These are phyloP conservation scores for Sesamia nonagrioides DNA, from an alignment of 1,140 invertebrate genomes.

Conservation along the genomic window DNA sequence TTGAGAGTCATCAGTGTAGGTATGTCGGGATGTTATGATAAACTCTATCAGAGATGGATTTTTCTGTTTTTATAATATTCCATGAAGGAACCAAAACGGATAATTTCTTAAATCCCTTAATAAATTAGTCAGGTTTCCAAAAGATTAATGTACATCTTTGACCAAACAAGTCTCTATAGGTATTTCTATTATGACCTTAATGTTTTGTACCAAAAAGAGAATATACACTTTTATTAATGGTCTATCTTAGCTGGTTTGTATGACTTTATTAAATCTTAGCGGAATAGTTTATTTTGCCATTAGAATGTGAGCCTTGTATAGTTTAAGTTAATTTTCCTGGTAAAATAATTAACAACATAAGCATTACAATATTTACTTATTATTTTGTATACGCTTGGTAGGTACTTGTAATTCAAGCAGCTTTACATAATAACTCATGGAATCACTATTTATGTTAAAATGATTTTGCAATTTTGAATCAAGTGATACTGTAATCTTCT, in stretches of 20 bases:
- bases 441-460: background rate
- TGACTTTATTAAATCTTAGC: background rate
- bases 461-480: background rate
- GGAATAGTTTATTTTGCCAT: background rate
- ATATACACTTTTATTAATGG: slow-evolving; percentile 16
- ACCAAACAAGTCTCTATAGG: background rate
- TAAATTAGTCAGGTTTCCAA: background rate
- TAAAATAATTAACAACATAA: background rate
- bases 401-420: slow-evolving; percentile 14
- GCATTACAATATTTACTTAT: background rate
- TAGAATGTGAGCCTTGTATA: background rate
- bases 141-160: slow-evolving; percentile 10
- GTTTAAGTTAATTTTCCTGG: background rate
- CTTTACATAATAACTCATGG: slow-evolving; percentile 31
- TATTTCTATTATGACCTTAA: slow-evolving; percentile 13
- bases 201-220: background rate
- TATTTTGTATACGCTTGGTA: background rate
- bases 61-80: too few species aligned
- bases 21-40: too few species aligned
- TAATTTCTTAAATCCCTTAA: background rate
- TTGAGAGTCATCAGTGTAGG: too few species aligned
- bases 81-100: too few species aligned
- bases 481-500: too few species aligned
- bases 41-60: too few species aligned
- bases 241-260: background rate